Conservation (phyloP, 92 coral and sea anemone genomes). For the Montipora capitata region DNA sequence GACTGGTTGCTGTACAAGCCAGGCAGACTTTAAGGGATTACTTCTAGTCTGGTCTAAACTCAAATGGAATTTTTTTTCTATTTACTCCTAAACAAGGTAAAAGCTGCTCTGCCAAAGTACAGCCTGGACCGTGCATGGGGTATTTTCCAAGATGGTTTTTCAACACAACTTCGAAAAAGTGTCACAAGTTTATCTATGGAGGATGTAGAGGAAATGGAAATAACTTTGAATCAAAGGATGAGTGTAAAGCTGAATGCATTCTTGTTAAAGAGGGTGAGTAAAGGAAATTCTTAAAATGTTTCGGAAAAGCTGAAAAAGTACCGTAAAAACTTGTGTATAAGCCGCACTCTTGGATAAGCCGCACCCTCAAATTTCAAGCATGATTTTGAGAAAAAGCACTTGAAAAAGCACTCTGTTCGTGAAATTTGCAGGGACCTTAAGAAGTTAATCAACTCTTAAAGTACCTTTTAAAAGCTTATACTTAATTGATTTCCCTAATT, state of each 20-base stretch:
- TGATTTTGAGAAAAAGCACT: too few species aligned
- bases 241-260: slow-evolving; percentile 47
- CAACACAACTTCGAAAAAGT: slow-evolving; percentile 33
- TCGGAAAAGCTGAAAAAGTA: too few species aligned
- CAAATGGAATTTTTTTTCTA: not conserved
- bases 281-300: not conserved
- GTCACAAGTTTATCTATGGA: slow-evolving; percentile 68
- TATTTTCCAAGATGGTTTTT: slow-evolving; percentile 55
- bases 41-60: not conserved
- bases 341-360: too few species aligned
- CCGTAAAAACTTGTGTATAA: too few species aligned
- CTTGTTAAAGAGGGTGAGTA: not conserved
- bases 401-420: too few species aligned
- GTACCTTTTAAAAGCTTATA: too few species aligned
- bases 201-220: slow-evolving; percentile 76
- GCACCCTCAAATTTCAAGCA: too few species aligned
- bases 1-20: too few species aligned
- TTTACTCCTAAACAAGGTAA: not conserved
- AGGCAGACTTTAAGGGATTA: too few species aligned
- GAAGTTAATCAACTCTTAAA: too few species aligned
- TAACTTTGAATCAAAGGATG: slow-evolving; percentile 47
- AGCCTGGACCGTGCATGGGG: slow-evolving; percentile 63
- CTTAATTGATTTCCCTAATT: too few species aligned
- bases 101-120: slow-evolving; percentile 24
- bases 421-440: too few species aligned